Conservation (phyloP, 2,888 invertebrate genomes). For the Latheticus oryzae region DNA sequence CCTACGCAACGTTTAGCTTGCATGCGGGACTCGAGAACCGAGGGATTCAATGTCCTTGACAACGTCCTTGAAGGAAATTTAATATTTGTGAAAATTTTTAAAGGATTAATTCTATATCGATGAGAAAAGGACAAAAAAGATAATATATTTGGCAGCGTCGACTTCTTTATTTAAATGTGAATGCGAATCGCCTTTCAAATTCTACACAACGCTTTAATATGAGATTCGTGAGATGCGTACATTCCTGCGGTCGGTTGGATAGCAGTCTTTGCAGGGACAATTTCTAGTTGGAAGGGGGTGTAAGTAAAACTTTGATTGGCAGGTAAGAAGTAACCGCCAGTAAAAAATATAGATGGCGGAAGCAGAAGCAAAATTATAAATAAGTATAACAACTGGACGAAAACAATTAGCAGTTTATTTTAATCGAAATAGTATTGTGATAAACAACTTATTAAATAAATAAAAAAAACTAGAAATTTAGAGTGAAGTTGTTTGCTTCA, state of each 20-base stretch:
- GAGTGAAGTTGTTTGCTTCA: no score
- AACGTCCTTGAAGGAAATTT: slow-evolving; percentile 6
- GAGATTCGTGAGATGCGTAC: slow-evolving; percentile 51
- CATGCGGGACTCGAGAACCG: slow-evolving; percentile 36
- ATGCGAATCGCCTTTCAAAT: slow-evolving; percentile 46
- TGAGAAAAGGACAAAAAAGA: slow-evolving; percentile 15
- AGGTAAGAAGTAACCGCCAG: background rate
- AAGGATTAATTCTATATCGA: slow-evolving; percentile 41
- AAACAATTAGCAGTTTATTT: background rate
- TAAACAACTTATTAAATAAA: no score
- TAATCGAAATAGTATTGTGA: no score
- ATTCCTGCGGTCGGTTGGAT: slow-evolving; percentile 49
- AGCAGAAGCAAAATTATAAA: no score
- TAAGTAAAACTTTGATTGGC: slow-evolving; percentile 1
- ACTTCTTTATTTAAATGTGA: slow-evolving; percentile 47
- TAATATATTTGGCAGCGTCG: slow-evolving; percentile 30
- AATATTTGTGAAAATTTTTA: slow-evolving; percentile 44
- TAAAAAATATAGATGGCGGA: no score
- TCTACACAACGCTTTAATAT: slow-evolving; percentile 51
- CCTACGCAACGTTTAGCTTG: slow-evolving; percentile 60
- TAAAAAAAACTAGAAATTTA: no score
- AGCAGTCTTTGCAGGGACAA: slow-evolving; percentile 6
- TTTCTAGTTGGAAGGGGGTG: background rate
- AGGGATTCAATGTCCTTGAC: slow-evolving; percentile 23
- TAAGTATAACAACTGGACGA: no score